These are phyloP conservation scores for Poeciliopsis retropinna DNA, from an alignment of 2,113 vertebrate genomes.

Conservation along the genomic window DNA sequence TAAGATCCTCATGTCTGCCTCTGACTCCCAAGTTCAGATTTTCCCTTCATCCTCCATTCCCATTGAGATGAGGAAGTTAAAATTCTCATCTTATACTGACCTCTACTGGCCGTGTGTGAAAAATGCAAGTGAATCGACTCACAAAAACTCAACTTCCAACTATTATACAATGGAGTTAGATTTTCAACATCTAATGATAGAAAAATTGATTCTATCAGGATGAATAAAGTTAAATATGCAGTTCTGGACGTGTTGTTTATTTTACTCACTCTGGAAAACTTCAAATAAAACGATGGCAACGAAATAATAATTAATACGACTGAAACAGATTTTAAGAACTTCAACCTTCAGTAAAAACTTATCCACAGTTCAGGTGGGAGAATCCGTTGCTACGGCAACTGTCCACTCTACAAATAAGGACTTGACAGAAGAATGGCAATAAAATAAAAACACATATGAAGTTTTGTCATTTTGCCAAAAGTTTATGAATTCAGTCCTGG, in stretches of 20 bases:
- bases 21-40: neutral
- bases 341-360: no score
- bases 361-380: no score
- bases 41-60: neutral
- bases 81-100: constrained; percentile 29
- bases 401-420: no score
- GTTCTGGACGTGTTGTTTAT: neutral
- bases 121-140: constrained; percentile 9
- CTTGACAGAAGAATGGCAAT: no score
- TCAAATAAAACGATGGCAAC: neutral
- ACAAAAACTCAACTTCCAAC: neutral
- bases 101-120: constrained; percentile 38
- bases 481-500: no score
- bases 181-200: neutral
- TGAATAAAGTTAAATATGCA: neutral
- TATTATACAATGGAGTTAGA: neutral
- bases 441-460: no score
- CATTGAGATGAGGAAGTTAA: neutral
- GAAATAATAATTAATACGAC: no score
- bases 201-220: neutral
- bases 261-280: neutral
- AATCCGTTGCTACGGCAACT: no score
- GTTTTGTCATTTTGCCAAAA: no score
- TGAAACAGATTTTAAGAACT: no score
- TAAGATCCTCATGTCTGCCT: neutral